phyloP scores from a whole-genome alignment of 2,797 vertebrate species.

The Serranus cabrilla region DNA sequence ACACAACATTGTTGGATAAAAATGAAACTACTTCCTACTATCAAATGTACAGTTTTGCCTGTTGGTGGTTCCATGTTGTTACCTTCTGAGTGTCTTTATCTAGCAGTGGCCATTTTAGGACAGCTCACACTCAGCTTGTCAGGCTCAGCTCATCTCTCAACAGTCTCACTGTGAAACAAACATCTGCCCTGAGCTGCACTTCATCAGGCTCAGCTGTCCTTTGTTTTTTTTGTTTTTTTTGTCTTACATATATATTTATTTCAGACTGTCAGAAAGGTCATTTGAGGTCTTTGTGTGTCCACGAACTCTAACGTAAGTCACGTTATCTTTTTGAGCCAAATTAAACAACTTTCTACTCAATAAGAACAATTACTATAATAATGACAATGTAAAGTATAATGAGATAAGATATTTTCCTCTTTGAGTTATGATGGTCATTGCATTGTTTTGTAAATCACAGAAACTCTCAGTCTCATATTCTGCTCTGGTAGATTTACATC shows the following conservation, averaged over 20 bases:
- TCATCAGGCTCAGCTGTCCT: conserved; percentile 14
- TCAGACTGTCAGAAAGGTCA: background rate
- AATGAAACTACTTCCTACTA: background rate
- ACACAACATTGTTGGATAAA: background rate
- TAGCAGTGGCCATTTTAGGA: conserved; percentile 38
- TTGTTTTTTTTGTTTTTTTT: too few relatives aligned
- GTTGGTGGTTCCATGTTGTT: conserved; percentile 16
- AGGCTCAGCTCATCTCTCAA: conserved; percentile 45
- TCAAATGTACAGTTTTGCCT: background rate
- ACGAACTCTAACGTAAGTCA: conserved; percentile 7
- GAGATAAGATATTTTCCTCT: background rate
- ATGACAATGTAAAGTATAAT: too few relatives aligned
- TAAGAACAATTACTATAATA: too few relatives aligned
- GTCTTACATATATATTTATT: too few relatives aligned
- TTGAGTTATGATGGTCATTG: background rate
- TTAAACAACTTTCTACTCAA: background rate
- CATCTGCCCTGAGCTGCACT: conserved; percentile 1
- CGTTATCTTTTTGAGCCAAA: background rate
- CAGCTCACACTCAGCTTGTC: conserved; percentile 12
- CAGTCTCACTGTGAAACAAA: conserved; percentile 8
- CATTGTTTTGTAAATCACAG: background rate
- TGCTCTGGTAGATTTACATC: background rate
- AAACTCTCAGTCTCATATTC: background rate
- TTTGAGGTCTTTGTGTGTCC: conserved; percentile 17
- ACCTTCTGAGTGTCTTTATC: background rate